These are phyloP conservation scores for Tricholaema leucomelas DNA, from an alignment of 2,113 vertebrate genomes.

Conservation along the genomic window DNA sequence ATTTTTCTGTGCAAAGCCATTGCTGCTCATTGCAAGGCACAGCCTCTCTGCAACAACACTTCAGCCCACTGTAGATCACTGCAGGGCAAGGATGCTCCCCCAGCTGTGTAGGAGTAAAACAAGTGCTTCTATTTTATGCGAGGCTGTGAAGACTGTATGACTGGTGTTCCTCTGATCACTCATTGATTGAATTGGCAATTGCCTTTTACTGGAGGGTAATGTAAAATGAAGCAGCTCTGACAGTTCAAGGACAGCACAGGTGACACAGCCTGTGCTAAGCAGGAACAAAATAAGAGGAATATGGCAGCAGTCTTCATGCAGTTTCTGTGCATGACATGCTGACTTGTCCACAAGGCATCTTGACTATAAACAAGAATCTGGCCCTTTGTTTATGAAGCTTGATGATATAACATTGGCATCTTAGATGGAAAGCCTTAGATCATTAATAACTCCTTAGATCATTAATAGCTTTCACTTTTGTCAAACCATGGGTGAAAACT, in stretches of 20 bases:
- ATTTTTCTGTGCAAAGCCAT: background rate
- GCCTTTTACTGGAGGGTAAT: background rate
- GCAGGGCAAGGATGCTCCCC: background rate
- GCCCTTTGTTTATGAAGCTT: background rate
- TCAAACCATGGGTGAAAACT: slow-evolving; percentile 36
- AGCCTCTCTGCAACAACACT: background rate
- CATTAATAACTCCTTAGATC: background rate
- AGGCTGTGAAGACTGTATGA: background rate
- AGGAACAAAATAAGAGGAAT: background rate
- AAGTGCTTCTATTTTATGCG: background rate
- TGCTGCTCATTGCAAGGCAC: background rate
- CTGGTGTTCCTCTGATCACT: background rate
- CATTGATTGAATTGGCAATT: background rate
- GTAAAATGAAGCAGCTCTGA: background rate
- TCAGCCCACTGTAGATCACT: background rate
- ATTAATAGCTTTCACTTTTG: slow-evolving; percentile 54
- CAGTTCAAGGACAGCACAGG: background rate
- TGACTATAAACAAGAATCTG: background rate
- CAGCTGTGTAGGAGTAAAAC: background rate
- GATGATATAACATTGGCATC: background rate
- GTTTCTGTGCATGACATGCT: background rate
- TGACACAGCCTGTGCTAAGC: background rate
- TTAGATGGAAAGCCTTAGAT: background rate
- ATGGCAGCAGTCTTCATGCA: background rate
- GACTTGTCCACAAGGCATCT: background rate